These are phyloP conservation scores for Garra rufa DNA, from an alignment of 2,113 vertebrate genomes.

Conservation along the genomic window DNA sequence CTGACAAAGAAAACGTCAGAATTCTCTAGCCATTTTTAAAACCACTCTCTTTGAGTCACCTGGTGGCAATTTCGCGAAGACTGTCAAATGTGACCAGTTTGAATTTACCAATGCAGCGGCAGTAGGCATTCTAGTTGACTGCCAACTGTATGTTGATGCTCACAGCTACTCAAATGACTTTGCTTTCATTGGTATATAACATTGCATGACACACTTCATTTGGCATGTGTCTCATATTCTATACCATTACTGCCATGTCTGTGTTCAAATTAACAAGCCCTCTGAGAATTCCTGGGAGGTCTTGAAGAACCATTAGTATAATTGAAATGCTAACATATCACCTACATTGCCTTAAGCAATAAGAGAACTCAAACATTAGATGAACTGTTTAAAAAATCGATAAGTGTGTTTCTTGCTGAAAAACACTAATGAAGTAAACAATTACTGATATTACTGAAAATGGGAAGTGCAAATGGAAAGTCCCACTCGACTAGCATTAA, in stretches of 20 bases:
- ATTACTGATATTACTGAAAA: constrained; percentile 63
- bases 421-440: constrained; percentile 62
- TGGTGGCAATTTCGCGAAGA: background rate
- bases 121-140: background rate
- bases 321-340: constrained; percentile 36
- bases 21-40: no score
- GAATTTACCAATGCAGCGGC: background rate
- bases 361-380: constrained; percentile 45
- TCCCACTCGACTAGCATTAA: constrained; percentile 59
- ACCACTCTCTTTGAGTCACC: background rate
- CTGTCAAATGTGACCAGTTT: background rate
- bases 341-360: constrained; percentile 44
- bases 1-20: no score
- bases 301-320: constrained; percentile 53
- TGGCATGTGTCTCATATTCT: background rate
- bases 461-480: constrained; percentile 19
- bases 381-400: constrained; percentile 60
- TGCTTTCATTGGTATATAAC: background rate
- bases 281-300: background rate
- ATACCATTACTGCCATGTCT: background rate
- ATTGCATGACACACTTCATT: background rate
- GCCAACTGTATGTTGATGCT: background rate
- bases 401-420: constrained; percentile 57
- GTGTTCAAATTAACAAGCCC: constrained; percentile 16
- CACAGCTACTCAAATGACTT: background rate